phyloP scores from a whole-genome alignment of 2,797 vertebrate species.

The Hemitrygon akajei region DNA sequence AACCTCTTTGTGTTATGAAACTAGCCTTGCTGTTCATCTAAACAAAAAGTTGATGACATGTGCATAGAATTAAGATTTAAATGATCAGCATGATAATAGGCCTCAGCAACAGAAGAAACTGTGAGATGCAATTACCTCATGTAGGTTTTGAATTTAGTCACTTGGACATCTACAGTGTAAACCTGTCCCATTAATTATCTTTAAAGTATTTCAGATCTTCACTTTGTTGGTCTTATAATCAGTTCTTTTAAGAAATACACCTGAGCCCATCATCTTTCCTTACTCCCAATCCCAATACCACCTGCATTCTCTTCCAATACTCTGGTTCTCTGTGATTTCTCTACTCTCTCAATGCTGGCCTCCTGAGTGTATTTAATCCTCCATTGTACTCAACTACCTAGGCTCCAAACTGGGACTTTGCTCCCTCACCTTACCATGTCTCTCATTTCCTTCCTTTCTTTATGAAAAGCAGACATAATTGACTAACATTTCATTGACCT shows the following conservation, averaged over 20 bases:
- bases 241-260: not conserved
- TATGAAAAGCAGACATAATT: too few species aligned
- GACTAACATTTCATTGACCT: too few species aligned
- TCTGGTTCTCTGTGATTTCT: too few species aligned
- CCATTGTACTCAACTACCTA: too few species aligned
- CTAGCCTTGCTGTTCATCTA: not conserved
- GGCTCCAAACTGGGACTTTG: too few species aligned
- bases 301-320: too few species aligned
- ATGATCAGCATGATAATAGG: not conserved
- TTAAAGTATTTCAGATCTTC: not conserved
- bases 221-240: not conserved
- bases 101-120: not conserved
- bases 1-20: not conserved
- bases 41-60: not conserved
- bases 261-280: too few species aligned
- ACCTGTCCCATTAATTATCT: not conserved
- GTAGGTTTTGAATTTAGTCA: not conserved
- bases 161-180: not conserved
- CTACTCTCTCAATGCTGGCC: too few species aligned
- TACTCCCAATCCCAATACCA: too few species aligned
- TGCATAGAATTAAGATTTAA: not conserved
- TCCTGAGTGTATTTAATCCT: too few species aligned
- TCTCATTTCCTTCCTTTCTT: too few species aligned
- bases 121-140: not conserved
- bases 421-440: too few species aligned